phyloP scores from a whole-genome alignment of 2,797 vertebrate species.

The Stomatorhinus walkeri region DNA sequence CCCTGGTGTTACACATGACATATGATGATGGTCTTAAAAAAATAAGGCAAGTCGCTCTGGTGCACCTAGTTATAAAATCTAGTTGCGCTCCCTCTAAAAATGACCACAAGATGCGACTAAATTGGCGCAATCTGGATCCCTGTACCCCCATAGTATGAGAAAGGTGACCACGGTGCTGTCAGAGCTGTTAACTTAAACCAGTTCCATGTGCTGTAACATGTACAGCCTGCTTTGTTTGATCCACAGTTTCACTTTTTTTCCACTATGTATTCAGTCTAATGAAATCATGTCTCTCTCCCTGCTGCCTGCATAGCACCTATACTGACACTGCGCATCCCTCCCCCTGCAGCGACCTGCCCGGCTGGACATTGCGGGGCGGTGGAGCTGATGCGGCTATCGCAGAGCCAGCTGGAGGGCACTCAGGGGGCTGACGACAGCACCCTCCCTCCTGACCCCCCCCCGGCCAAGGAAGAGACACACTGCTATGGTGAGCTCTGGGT shows the following conservation, averaged over 20 bases:
- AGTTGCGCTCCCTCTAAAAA: background rate
- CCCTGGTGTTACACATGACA: background rate
- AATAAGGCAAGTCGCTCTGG: background rate
- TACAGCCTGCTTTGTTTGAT: background rate
- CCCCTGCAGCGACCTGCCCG: background rate
- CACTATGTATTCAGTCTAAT: background rate
- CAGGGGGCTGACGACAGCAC: background rate
- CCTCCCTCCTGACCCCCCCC: background rate
- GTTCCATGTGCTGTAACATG: background rate
- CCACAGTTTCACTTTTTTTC: background rate
- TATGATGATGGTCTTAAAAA: background rate
- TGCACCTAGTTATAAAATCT: background rate
- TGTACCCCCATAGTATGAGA: background rate
- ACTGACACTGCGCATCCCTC: background rate
- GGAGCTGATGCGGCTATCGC: background rate
- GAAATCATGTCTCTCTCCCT: background rate
- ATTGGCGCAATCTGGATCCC: background rate
- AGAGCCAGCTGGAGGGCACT: background rate
- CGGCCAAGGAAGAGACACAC: background rate
- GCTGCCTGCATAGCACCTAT: background rate
- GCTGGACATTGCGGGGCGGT: background rate
- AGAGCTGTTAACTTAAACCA: background rate
- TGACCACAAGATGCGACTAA: background rate
- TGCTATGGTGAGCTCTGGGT: constrained; percentile 5
- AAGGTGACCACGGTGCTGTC: background rate